Conservation (phyloP, 2,113 vertebrate genomes). For the Prionailurus bengalensis region DNA sequence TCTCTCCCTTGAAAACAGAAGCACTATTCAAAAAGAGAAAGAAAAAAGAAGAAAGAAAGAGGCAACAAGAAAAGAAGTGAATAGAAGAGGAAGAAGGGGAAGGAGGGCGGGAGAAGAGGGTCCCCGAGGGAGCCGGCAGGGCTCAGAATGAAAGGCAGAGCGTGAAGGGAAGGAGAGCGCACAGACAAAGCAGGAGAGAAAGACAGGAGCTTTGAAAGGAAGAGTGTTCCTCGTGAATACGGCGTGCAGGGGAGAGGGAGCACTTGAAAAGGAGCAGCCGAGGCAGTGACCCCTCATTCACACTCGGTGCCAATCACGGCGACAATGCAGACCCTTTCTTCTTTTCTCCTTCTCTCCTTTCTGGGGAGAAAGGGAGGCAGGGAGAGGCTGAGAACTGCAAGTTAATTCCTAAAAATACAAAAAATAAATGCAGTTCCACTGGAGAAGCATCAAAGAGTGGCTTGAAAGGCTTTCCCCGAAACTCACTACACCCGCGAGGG, state of each 20-base stretch:
- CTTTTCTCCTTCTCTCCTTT: conserved; percentile 86
- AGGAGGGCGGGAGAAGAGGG: conserved; percentile 78
- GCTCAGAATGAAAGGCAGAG: conserved; percentile 85
- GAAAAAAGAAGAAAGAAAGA: conserved; percentile 75
- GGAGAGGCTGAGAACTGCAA: conserved; percentile 82
- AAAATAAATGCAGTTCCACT: conserved; percentile 82
- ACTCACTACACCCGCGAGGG: neutral
- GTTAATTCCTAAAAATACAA: conserved; percentile 84
- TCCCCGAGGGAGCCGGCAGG: conserved; percentile 85
- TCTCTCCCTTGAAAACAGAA: conserved; percentile 87
- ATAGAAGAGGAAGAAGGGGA: conserved; percentile 85
- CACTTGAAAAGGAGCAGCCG: conserved; percentile 89
- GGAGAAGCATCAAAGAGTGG: conserved; percentile 58
- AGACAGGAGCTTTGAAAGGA: conserved; percentile 88
- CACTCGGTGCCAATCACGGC: conserved; percentile 86
- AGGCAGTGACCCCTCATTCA: conserved; percentile 88
- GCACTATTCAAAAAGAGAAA: conserved; percentile 86
- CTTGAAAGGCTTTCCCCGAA: neutral
- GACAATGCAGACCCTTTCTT: conserved; percentile 86
- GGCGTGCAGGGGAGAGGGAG: conserved; percentile 83
- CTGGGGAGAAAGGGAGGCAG: conserved; percentile 77
- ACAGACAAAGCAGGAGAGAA: conserved; percentile 86
- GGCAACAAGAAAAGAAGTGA: conserved; percentile 82
- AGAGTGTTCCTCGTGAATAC: conserved; percentile 87
- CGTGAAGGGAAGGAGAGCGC: conserved; percentile 86